Evolutionary conservation across 2,113 vertebrate genomes (phyloP), one percentile per base, ranked within the genome.

Genomic region (Hyaena hyaena): DNA sequence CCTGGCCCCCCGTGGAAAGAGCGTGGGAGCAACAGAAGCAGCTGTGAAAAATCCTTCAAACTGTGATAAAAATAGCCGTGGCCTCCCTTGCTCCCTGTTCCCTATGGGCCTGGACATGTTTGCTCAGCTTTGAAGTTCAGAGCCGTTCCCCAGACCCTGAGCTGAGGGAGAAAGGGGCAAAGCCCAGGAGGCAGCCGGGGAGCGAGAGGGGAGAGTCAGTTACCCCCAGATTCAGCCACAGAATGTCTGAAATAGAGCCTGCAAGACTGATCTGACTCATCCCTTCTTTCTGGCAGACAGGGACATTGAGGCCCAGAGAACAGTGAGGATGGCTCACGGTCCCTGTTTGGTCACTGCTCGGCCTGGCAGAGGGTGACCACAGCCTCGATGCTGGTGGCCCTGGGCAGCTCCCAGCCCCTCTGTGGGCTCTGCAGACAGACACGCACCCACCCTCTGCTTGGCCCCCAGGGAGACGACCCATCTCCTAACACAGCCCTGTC

Each of bases 71-170:
- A 97, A 97, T 92, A 96, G 80, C 88, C 2, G 0, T 71, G 69
- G 81, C 95, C 93, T 95, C 74, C 45, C 55, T 68, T 2, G 19
- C 45, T 63, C 83, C 55, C 81, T 50, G 69, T 63, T 95, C 80
- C 80, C 90, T 63, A 5, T 65, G 71, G 43, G 84, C 53, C 86
- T 33, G 23, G 90, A 55, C n/a, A 33, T 14, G 90, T 95, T 98
- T 98, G 95, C 77, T 94, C 97, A 98, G 97, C 95, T 98, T 97
- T 95, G 86, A 65, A 53, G n/a, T 88, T 93, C 81, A 48, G 76
- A 94, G 45, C 81, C 76, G 0, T 94, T 98, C 82, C 96, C 95
- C 81, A 93, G 93, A 58, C 58, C 45, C 66, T 19, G 50, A 15
- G 33, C 45, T 21, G 48, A 65, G 48, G 74, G 66, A 48, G 35